phyloP scores from a whole-genome alignment of 2,797 vertebrate species.

The Gallinago stenura region DNA sequence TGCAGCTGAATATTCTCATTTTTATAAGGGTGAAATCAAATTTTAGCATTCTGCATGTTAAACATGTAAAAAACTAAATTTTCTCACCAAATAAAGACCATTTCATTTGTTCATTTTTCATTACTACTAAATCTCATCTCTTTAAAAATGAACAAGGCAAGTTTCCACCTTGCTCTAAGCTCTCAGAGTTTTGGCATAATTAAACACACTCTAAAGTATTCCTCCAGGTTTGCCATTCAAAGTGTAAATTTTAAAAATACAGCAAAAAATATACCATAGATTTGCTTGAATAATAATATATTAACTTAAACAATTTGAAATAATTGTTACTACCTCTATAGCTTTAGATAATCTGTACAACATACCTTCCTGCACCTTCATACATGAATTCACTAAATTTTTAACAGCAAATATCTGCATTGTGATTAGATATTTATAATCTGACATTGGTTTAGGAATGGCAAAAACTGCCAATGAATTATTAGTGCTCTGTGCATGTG shows the following conservation, averaged over 20 bases:
- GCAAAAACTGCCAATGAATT: slow-evolving; percentile 4
- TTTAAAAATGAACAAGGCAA: not conserved
- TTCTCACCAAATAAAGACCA: not conserved
- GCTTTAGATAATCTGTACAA: not conserved
- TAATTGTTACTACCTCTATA: not conserved
- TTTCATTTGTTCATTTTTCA: not conserved
- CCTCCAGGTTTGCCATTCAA: not conserved
- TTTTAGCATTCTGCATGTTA: not conserved
- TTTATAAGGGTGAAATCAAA: not conserved
- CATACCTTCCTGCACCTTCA: not conserved
- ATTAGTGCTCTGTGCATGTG: not conserved
- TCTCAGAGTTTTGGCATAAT: not conserved
- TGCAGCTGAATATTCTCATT: not conserved
- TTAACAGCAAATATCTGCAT: not conserved
- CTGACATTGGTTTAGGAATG: not conserved
- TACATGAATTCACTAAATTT: not conserved
- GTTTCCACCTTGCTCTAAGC: not conserved
- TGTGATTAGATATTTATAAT: slow-evolving; percentile 24
- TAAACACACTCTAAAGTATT: not conserved
- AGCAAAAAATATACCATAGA: not conserved
- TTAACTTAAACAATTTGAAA: not conserved
- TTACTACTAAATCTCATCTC: not conserved
- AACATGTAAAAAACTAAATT: not conserved
- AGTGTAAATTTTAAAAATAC: not conserved
- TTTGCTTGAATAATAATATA: not conserved